phyloP scores from a whole-genome alignment of 1,140 invertebrate species.

The Whitmania pigra region DNA sequence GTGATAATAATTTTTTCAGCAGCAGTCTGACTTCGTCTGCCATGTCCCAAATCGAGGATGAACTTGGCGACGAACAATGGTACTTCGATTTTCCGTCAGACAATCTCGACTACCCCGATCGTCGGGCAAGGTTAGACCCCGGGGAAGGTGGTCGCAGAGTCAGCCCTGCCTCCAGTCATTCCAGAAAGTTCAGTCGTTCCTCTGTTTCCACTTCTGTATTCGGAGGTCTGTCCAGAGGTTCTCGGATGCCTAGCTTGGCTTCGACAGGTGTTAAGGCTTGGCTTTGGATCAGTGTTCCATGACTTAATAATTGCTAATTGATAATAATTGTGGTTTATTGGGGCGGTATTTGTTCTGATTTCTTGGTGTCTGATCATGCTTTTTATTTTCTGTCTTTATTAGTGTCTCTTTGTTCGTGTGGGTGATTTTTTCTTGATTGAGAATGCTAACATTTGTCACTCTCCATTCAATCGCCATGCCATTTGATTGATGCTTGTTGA shows the following conservation, averaged over 20 bases:
- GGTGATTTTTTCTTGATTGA: too few relatives aligned
- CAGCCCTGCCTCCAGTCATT: background rate
- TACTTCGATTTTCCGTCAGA: background rate
- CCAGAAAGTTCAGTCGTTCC: background rate
- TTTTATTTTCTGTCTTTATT: constrained; percentile 6
- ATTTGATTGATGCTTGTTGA: background rate
- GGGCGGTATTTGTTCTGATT: background rate
- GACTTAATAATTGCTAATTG: too few relatives aligned
- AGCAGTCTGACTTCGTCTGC: constrained; percentile 16
- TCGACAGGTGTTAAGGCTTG: background rate
- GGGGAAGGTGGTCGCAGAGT: too few relatives aligned
- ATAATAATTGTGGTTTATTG: too few relatives aligned
- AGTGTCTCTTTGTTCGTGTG: too few relatives aligned
- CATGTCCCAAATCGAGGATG: constrained; percentile 2
- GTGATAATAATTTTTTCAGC: constrained; percentile 14
- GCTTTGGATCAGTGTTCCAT: background rate
- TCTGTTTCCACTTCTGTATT: background rate
- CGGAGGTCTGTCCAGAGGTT: background rate
- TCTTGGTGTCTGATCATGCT: background rate
- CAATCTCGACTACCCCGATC: background rate
- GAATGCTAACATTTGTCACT: too few relatives aligned
- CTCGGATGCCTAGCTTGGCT: background rate
- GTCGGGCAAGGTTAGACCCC: background rate
- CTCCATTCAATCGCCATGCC: background rate
- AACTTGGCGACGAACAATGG: background rate